Percentiles rank a stretch among this genome's conserved stretches.
Evolutionary conservation across 2,113 vertebrate species (phyloP).

Genomic region (Butorides virescens): DNA sequence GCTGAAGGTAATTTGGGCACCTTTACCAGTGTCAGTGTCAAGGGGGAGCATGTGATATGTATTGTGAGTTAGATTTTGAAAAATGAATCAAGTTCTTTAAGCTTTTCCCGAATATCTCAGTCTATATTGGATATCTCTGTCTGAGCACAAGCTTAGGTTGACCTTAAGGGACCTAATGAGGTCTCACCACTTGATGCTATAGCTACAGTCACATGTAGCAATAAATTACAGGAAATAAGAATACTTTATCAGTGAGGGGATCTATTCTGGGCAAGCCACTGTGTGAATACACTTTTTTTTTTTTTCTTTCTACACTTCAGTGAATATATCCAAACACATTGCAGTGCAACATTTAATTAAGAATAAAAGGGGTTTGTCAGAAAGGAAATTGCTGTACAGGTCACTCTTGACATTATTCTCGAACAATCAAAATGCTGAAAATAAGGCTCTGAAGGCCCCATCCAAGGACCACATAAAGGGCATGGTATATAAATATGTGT

Average conservation of each 20-base stretch:
- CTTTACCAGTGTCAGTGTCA: neutral
- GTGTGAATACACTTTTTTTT: neutral
- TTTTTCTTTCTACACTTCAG: neutral
- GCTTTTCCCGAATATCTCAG: neutral
- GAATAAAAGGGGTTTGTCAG: slow-evolving; percentile 12
- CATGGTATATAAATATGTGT: neutral
- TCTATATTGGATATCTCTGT: neutral
- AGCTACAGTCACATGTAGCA: neutral
- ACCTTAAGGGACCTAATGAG: neutral
- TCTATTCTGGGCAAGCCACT: neutral
- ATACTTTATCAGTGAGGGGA: neutral
- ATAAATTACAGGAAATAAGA: slow-evolving; percentile 48
- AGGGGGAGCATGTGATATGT: neutral
- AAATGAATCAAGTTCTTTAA: neutral
- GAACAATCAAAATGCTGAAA: slow-evolving; percentile 16
- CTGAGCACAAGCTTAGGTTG: neutral
- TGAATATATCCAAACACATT: neutral
- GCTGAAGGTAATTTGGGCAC: neutral
- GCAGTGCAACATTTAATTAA: slow-evolving; percentile 17
- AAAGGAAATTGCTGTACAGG: neutral
- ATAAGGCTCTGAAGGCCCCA: neutral
- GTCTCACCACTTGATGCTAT: neutral
- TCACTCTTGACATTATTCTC: neutral
- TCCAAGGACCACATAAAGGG: neutral
- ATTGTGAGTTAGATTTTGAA: neutral